These are phyloP conservation scores for Callionymus lyra DNA, from an alignment of 2,113 vertebrate species.

Conservation along the genomic window DNA sequence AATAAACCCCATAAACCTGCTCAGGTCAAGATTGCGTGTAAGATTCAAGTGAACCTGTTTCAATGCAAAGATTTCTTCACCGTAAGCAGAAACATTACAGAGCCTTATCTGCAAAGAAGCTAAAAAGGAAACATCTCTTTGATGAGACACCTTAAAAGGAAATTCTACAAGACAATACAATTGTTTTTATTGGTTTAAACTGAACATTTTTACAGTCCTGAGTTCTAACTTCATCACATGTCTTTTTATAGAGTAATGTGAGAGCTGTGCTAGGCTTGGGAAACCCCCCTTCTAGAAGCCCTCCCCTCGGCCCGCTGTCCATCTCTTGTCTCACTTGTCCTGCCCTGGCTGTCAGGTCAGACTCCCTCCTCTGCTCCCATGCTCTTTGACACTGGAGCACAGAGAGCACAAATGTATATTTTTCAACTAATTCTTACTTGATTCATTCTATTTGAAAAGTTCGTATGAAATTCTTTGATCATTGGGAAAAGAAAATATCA, in stretches of 20 bases:
- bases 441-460: too few species aligned
- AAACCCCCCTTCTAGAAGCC: slow-evolving; percentile 31
- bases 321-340: slow-evolving; percentile 31
- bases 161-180: too few species aligned
- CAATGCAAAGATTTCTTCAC: too few species aligned
- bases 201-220: slow-evolving; percentile 9
- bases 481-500: too few species aligned
- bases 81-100: not conserved
- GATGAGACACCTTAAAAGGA: too few species aligned
- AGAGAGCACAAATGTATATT: slow-evolving; percentile 27
- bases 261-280: slow-evolving; percentile 44
- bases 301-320: slow-evolving; percentile 21
- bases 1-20: too few species aligned
- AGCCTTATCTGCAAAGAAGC: not conserved
- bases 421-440: too few species aligned
- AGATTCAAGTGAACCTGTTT: too few species aligned
- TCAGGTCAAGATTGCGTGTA: too few species aligned
- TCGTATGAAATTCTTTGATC: slow-evolving; percentile 5
- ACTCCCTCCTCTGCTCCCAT: slow-evolving; percentile 57
- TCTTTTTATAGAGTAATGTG: slow-evolving; percentile 41
- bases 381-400: slow-evolving; percentile 59
- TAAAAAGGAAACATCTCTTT: too few species aligned
- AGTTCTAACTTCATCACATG: slow-evolving; percentile 12
- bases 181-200: too few species aligned
- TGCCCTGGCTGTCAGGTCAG: slow-evolving; percentile 44